These are phyloP conservation scores for Nematopogon swammerdamellus DNA, from an alignment of 2,888 invertebrate species.

Conservation along the genomic window DNA sequence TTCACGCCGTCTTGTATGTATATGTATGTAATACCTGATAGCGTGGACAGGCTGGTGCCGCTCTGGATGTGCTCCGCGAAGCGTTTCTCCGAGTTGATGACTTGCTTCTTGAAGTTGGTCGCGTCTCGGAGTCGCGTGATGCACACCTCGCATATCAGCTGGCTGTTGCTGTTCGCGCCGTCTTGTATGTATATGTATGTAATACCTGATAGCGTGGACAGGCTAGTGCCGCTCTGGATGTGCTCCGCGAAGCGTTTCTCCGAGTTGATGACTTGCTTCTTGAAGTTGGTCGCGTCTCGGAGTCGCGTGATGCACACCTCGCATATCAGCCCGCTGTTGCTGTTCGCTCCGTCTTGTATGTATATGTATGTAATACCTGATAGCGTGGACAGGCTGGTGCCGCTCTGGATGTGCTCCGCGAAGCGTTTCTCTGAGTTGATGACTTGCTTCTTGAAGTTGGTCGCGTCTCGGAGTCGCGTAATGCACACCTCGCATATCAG, in stretches of 20 bases:
- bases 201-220: neutral
- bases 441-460: slow-evolving; percentile 42
- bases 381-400: slow-evolving; percentile 10
- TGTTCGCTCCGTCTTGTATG: slow-evolving; percentile 17
- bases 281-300: slow-evolving; percentile 42
- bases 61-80: slow-evolving; percentile 39
- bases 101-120: slow-evolving; percentile 39
- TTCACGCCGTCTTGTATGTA: slow-evolving; percentile 13
- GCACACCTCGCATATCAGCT: slow-evolving; percentile 43
- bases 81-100: slow-evolving; percentile 39
- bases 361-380: no score
- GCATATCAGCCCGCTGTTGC: slow-evolving; percentile 42
- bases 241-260: slow-evolving; percentile 40
- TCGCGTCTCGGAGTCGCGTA: slow-evolving; percentile 36
- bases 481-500: slow-evolving; percentile 46
- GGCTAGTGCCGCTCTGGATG: slow-evolving; percentile 25
- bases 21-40: no score
- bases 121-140: slow-evolving; percentile 42
- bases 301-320: slow-evolving; percentile 42
- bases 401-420: slow-evolving; percentile 33
- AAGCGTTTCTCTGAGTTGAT: slow-evolving; percentile 42
- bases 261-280: slow-evolving; percentile 38
- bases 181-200: no score
- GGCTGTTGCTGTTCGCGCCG: slow-evolving; percentile 31
- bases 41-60: slow-evolving; percentile 12